Percentiles rank a stretch among this genome's conserved stretches.
Evolutionary conservation across 2,797 vertebrate species (phyloP).

Genomic region (Euthynnus affinis): DNA sequence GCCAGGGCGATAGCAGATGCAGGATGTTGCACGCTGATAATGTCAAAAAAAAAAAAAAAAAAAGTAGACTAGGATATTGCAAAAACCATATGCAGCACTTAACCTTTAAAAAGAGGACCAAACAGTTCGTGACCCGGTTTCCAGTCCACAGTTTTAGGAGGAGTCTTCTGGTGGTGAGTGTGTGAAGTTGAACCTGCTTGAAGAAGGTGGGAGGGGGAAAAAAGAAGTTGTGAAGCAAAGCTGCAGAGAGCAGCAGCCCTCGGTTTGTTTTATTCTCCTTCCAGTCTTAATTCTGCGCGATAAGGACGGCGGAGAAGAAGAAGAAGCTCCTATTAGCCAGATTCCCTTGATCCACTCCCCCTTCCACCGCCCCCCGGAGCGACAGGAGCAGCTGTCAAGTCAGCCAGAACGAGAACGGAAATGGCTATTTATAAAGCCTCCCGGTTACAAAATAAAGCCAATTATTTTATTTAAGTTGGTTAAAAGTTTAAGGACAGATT

Average conservation of each 20-base stretch:
- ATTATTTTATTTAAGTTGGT: background rate
- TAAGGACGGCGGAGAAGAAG: slow-evolving; percentile 45
- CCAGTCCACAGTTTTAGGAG: background rate
- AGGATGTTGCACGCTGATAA: slow-evolving; percentile 50
- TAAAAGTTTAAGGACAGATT: no score
- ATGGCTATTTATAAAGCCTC: rapidly evolving
- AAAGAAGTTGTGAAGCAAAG: slow-evolving; percentile 42
- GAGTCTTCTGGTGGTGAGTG: background rate
- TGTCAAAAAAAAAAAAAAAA: background rate
- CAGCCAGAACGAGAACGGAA: slow-evolving; percentile 28
- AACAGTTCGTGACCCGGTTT: background rate
- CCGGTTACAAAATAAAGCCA: slow-evolving; percentile 64
- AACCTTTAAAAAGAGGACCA: background rate
- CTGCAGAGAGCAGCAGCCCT: background rate
- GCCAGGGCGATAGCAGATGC: slow-evolving; percentile 76
- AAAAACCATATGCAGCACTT: background rate
- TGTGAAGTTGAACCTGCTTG: background rate
- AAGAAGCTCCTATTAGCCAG: slow-evolving; percentile 45
- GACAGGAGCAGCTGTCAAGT: slow-evolving; percentile 36
- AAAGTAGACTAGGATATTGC: slow-evolving; percentile 30
- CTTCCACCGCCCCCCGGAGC: slow-evolving; percentile 34
- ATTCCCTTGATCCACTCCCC: slow-evolving; percentile 39
- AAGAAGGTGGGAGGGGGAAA: no score
- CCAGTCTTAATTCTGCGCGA: slow-evolving; percentile 31
- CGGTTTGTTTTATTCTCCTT: slow-evolving; percentile 6